Base-by-base conservation (phyloP, 2,888 invertebrate species). In the Caenorhabditis sinica region DNA sequence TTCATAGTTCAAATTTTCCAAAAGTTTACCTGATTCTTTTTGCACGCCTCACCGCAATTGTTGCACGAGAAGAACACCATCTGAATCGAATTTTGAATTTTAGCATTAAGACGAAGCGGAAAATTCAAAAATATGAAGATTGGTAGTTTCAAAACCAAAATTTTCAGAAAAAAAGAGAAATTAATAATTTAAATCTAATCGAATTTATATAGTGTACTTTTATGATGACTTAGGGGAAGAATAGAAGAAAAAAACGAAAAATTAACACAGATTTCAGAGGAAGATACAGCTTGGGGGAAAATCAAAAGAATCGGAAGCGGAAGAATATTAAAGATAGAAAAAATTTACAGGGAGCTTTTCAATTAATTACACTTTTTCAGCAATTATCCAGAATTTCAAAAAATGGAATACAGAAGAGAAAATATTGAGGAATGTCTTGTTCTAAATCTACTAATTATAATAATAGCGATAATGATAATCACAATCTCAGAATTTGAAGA, bases 61-160 rank as follows among this genome's bases (percentile, higher is more conserved):
- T 96, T 96, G 93, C 98, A 98, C 15, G 96, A 96, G 93, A 98
- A 98, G 73, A 96, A 96, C 58, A 98, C 98, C 98, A 98, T 98
- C 86, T 84, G 79, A 36, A 82, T 58, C 0, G 8, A 40, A 28
- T 63, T 61, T 25, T 17, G 30, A 68, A 1, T 56, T 56, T n/a
- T n/a, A n/a, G n/a, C n/a, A n/a, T n/a, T n/a, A n/a, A n/a, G n/a
- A n/a, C n/a, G n/a, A n/a, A n/a, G n/a, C 2, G 30, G 28, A 30
- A 43, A 56, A 43, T 45, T 9, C 8, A n/a, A 36, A 60, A 13
- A 28, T 63, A 28, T 56, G 4, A 15, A 72, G 23, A 28, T 56
- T 53, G 30, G 61, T 51, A 36, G 30, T 49, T 49, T 49, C 5
- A 6, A 6, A 49, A n/a, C 20, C n/a, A 20, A 49, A 49, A 49